Conservation (phyloP, 2,797 vertebrate genomes). For the Scomberomorus guttatus region DNA sequence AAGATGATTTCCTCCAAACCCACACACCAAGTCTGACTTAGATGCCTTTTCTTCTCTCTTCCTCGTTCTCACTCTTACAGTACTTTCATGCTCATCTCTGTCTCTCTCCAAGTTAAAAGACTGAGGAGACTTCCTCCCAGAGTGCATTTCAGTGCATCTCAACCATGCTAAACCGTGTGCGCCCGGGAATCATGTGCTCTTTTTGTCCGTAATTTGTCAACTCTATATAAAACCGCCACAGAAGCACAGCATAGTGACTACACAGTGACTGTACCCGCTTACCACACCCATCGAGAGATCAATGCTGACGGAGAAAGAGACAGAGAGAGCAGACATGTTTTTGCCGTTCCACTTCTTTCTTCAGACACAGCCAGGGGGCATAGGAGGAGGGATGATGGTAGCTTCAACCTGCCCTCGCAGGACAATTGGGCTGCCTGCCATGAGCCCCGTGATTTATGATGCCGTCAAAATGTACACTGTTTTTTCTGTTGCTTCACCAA, state of each 20-base stretch:
- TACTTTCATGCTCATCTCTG: slow-evolving; percentile 31
- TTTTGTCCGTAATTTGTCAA: slow-evolving; percentile 36
- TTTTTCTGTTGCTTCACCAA: slow-evolving; percentile 71
- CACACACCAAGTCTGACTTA: slow-evolving; percentile 62
- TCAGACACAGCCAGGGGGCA: slow-evolving; percentile 79
- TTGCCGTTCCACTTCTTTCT: slow-evolving; percentile 75
- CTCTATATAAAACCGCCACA: slow-evolving; percentile 24
- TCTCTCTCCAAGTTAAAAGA: slow-evolving; percentile 26
- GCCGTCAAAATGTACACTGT: slow-evolving; percentile 75
- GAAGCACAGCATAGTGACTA: slow-evolving; percentile 31
- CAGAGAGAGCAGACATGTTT: slow-evolving; percentile 57
- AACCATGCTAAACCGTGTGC: slow-evolving; percentile 17
- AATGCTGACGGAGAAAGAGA: slow-evolving; percentile 50
- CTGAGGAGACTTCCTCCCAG: slow-evolving; percentile 30
- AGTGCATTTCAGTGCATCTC: slow-evolving; percentile 36
- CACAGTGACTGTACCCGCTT: slow-evolving; percentile 17
- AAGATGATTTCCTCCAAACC: slow-evolving; percentile 72
- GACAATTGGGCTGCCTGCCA: slow-evolving; percentile 80
- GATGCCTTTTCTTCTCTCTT: slow-evolving; percentile 21
- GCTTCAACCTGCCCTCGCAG: slow-evolving; percentile 76
- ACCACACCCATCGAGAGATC: slow-evolving; percentile 38
- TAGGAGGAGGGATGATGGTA: slow-evolving; percentile 70
- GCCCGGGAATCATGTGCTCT: slow-evolving; percentile 24
- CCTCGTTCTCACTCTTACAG: slow-evolving; percentile 7
- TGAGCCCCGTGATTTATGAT: slow-evolving; percentile 81